Evolutionary conservation across 2,888 invertebrate genomes (phyloP), one percentile per base, ranked within the genome.

Genomic region (Sipunculus nudus): DNA sequence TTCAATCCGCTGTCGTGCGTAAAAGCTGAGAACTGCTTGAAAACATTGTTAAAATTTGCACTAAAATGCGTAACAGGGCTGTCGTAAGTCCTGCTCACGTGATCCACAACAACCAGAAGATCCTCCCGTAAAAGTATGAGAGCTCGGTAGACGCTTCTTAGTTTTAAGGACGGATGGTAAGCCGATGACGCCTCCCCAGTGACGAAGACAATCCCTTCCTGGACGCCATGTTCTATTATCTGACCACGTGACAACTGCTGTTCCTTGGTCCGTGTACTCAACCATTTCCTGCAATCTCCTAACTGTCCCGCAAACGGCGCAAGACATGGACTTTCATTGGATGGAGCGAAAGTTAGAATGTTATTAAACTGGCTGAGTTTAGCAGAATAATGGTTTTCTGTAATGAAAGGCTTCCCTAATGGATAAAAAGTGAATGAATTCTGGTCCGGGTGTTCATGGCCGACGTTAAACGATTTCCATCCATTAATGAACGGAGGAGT

Each of bases 381-480:
- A 3, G 48, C 41, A 2, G 38, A 43, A 31, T 60, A 60, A 21
- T 31, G 43, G 21, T 47, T 49, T 19, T 55, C 60, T 19, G 55
- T 49, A 13, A 60, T 29, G 21, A 60, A 40, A 10, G 41, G 49
- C 2, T n/a, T 16, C 6, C 55, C 55, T 16, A n/a, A 29, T n/a
- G 40, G 43, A 28, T 40, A 39, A 46, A 60, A 46, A 16, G 55
- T 60, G 32, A 60, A 55, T 16, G 55, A 55, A 29, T 60, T 60
- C 45, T 60, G 60, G 35, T 60, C 60, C 5, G 60, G 60, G 35
- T 60, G 60, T 25, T 60, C 55, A 26, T 60, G 60, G 21, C 60
- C 53, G 3, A 45, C 31, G 35, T 60, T 55, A 38, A 60, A 54
- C 28, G 16, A n/a, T n/a, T 29, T 21, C 57, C 57, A 57, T 21